A percentile compares a stretch with the other conserved stretches of the same genome.
Conservation (phyloP, 2,888 invertebrate species). For the Scaptomyza reducta region DNA sequence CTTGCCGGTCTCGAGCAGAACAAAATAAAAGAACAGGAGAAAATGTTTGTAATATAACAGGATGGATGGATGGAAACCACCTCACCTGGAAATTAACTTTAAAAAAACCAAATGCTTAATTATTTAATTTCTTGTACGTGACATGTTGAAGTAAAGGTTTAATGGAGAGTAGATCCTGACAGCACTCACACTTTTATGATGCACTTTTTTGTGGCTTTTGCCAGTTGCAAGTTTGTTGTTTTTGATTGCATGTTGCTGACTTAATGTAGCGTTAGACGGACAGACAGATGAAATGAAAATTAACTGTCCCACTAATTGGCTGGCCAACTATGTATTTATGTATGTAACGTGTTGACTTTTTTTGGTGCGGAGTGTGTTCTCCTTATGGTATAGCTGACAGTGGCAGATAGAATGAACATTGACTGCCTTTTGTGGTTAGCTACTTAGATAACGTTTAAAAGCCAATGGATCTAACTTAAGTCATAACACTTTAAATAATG, state of each 20-base stretch:
- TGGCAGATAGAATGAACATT: conserved; percentile 16
- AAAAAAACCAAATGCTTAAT: conserved; percentile 53
- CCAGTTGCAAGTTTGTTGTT: conserved; percentile 53
- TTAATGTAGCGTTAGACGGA: conserved; percentile 44
- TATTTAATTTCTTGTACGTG: conserved; percentile 71
- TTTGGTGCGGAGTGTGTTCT: not conserved
- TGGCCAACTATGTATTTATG: conserved; percentile 32
- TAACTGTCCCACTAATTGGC: conserved; percentile 71
- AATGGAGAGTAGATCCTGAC: not conserved
- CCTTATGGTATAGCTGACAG: conserved; percentile 48
- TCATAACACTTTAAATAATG: conserved; percentile 73
- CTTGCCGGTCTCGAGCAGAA: conserved; percentile 9
- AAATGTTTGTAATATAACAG: not conserved
- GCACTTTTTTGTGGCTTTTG: conserved; percentile 40
- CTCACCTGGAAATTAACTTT: conserved; percentile 50
- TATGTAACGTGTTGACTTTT: conserved; percentile 31
- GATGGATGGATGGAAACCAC: conserved; percentile 5
- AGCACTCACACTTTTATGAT: conserved; percentile 56
- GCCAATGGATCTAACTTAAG: conserved; percentile 61
- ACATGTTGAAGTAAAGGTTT: conserved; percentile 38
- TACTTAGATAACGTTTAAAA: conserved; percentile 76
- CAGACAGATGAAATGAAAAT: conserved; percentile 40
- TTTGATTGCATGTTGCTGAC: conserved; percentile 59
- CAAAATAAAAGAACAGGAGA: conserved; percentile 10
- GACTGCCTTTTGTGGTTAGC: conserved; percentile 48